phyloP scores from a whole-genome alignment of 2,113 vertebrate genomes.

The Synchiropus splendidus region DNA sequence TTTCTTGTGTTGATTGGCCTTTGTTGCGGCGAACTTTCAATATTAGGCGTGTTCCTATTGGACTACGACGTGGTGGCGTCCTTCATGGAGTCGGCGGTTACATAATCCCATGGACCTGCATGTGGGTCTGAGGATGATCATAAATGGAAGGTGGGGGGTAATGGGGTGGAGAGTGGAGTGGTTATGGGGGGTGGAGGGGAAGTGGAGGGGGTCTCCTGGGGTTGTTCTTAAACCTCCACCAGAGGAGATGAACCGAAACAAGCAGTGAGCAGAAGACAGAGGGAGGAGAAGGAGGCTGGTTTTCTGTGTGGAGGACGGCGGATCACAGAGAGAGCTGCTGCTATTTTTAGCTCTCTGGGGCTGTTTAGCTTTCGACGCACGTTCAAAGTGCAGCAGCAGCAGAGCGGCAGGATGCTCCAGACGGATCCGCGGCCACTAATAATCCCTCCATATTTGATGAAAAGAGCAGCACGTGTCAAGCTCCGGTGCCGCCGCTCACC shows the following conservation, averaged over 20 bases:
- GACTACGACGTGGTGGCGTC: too few species aligned
- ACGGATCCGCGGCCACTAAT: too few species aligned
- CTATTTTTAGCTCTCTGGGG: constrained; percentile 64
- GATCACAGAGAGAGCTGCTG: constrained; percentile 40
- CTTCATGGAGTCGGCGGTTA: constrained; percentile 11
- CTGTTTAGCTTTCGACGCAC: constrained; percentile 68
- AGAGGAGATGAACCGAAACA: too few species aligned
- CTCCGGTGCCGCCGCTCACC: too few species aligned
- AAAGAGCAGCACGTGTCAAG: too few species aligned
- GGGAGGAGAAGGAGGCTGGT: constrained; percentile 12
- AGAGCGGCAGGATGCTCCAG: constrained; percentile 16
- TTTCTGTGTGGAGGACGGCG: constrained; percentile 47
- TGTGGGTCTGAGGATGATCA: constrained; percentile 6
- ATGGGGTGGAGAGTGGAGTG: neutral
- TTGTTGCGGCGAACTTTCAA: too few species aligned
- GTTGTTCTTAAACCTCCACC: too few species aligned
- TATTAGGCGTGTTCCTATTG: too few species aligned
- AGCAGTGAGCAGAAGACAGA: too few species aligned
- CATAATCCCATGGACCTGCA: constrained; percentile 20
- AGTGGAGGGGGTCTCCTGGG: constrained; percentile 6
- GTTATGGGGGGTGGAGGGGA: neutral
- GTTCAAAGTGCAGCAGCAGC: constrained; percentile 41
- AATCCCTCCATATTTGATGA: too few species aligned
- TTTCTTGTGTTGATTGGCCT: too few species aligned
- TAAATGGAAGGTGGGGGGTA: constrained; percentile 10